Percentiles rank a stretch among this genome's conserved stretches.
Conservation (phyloP, 1,140 invertebrate genomes). For the Zaprionus tsacasi region DNA sequence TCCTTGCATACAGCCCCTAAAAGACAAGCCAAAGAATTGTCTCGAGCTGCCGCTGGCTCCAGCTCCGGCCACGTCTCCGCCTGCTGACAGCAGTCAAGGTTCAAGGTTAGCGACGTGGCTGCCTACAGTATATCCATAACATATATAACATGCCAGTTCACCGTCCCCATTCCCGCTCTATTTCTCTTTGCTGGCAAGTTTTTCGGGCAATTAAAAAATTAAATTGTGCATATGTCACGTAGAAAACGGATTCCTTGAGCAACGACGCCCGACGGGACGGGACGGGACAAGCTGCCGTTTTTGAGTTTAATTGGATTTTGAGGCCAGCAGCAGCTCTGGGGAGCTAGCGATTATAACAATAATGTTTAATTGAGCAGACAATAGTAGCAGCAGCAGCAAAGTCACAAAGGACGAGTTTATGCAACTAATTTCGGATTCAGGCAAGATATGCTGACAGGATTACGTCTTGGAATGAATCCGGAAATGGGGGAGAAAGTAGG, state of each 20-base stretch:
- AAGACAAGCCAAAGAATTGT: conserved; percentile 57
- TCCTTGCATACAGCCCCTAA: conserved; percentile 61
- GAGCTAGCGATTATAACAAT: conserved; percentile 50
- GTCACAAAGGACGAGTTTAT: conserved; percentile 22
- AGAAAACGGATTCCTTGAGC: conserved; percentile 41
- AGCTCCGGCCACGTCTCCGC: not conserved
- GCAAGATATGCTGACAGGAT: conserved; percentile 6
- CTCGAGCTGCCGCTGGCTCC: conserved; percentile 9
- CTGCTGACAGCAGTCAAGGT: conserved; percentile 43
- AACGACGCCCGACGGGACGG: conserved; percentile 16
- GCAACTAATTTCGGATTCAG: conserved; percentile 18
- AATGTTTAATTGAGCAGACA: conserved; percentile 51
- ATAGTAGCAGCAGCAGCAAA: conserved; percentile 13
- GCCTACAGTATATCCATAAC: not conserved
- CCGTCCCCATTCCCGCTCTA: not conserved
- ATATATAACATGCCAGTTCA: not conserved
- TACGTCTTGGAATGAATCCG: not conserved
- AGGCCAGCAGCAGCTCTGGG: conserved; percentile 49
- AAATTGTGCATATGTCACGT: conserved; percentile 78
- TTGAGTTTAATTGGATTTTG: conserved; percentile 78
- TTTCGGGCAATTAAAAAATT: conserved; percentile 78
- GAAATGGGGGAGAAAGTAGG: not conserved
- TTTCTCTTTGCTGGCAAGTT: conserved; percentile 41
- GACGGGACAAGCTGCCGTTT: conserved; percentile 53
- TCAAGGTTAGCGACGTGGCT: conserved; percentile 67